A percentile compares a stretch with the other conserved stretches of the same genome.
Conservation (phyloP, 2,797 vertebrate genomes). For the Eulemur coronatus region DNA sequence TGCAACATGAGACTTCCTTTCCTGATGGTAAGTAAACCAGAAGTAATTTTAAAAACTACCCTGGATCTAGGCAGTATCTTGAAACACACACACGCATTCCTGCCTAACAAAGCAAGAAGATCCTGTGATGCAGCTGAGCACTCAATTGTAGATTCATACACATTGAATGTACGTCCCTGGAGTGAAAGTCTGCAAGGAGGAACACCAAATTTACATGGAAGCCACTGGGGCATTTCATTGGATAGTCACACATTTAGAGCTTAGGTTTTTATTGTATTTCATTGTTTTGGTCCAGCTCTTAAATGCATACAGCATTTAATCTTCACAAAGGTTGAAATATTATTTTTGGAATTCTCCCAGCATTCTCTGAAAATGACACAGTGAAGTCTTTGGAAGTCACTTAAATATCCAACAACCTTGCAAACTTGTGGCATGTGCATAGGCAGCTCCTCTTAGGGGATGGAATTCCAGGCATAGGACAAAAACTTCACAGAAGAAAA, state of each 20-base stretch:
- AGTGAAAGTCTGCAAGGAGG: neutral
- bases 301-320: neutral
- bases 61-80: neutral
- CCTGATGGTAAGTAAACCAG: neutral
- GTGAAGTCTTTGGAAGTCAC: neutral
- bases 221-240: neutral
- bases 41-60: neutral
- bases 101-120: neutral
- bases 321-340: neutral
- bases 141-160: neutral
- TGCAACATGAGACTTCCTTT: neutral
- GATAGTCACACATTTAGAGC: neutral
- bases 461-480: neutral
- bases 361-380: neutral
- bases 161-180: neutral
- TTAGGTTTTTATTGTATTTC: neutral
- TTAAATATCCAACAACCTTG: neutral
- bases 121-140: neutral
- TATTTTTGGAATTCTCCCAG: neutral
- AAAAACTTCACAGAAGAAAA: neutral
- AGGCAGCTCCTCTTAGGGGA: neutral
- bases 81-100: accelerated
- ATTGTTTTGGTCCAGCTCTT: neutral
- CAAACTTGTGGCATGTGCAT: neutral
- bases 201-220: neutral